phyloP scores from a whole-genome alignment of 1,140 invertebrate species.

The Teleopsis dalmanni region DNA sequence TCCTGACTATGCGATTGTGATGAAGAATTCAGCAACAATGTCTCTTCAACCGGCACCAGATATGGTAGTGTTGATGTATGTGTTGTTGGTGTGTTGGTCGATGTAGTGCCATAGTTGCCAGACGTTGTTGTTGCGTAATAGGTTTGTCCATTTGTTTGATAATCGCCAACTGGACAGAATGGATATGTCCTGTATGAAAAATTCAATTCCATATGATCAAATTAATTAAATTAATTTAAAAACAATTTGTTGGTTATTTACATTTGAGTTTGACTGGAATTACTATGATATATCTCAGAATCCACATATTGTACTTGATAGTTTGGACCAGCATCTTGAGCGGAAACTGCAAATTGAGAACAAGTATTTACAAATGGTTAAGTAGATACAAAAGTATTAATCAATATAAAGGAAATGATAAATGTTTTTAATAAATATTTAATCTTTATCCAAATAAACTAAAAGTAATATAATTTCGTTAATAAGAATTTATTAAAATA shows the following conservation, averaged over 20 bases:
- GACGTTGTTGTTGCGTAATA: conserved; percentile 49
- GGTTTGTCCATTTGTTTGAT: conserved; percentile 48
- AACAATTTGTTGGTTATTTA: conserved; percentile 43
- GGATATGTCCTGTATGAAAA: conserved; percentile 64
- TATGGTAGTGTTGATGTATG: conserved; percentile 59
- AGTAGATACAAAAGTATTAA: too few species aligned
- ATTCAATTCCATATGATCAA: too few species aligned
- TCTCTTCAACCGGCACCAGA: conserved; percentile 51
- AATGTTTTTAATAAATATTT: too few species aligned
- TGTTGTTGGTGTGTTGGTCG: conserved; percentile 47
- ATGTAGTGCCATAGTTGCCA: conserved; percentile 49
- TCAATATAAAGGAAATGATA: too few species aligned
- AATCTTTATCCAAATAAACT: too few species aligned
- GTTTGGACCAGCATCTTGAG: conserved; percentile 48
- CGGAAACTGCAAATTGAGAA: conserved; percentile 41
- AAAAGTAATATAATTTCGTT: too few species aligned
- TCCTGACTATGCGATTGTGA: conserved; percentile 55
- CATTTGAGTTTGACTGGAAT: conserved; percentile 56
- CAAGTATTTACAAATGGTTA: too few species aligned
- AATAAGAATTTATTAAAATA: too few species aligned
- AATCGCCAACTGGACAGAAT: conserved; percentile 73
- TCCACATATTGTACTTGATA: conserved; percentile 66
- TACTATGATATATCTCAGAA: conserved; percentile 52
- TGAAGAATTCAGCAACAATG: conserved; percentile 51
- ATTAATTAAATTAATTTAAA: conserved; percentile 9